A percentile compares a stretch with the other conserved stretches of the same genome.
Evolutionary conservation across 2,888 invertebrate species (phyloP).

Genomic region (Biston stratarius): DNA sequence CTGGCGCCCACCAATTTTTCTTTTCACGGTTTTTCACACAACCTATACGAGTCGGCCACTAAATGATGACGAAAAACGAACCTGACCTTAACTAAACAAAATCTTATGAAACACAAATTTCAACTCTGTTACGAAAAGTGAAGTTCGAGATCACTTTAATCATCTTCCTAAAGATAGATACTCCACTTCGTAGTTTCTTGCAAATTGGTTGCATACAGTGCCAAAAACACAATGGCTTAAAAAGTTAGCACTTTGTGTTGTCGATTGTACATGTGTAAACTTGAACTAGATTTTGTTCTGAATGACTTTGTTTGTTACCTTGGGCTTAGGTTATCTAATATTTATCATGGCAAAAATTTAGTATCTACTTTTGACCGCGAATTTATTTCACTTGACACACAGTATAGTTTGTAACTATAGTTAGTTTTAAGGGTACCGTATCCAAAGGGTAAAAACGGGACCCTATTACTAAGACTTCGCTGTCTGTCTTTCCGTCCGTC

Average conservation of each 20-base stretch:
- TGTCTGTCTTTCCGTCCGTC: too few relatives aligned
- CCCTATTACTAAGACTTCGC: too few relatives aligned
- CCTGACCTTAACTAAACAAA: slow-evolving; percentile 60
- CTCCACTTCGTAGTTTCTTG: slow-evolving; percentile 46
- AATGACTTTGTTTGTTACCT: slow-evolving; percentile 65
- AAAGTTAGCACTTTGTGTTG: slow-evolving; percentile 43
- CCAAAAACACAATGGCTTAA: slow-evolving; percentile 54
- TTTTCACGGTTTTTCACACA: slow-evolving; percentile 50
- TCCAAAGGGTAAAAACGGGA: too few relatives aligned
- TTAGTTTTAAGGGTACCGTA: too few relatives aligned
- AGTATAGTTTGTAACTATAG: too few relatives aligned
- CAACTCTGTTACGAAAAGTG: neutral
- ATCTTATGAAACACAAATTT: slow-evolving; percentile 14
- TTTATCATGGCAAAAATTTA: slow-evolving; percentile 7
- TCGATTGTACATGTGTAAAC: slow-evolving; percentile 73
- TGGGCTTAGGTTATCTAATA: slow-evolving; percentile 17
- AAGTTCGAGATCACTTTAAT: slow-evolving; percentile 29
- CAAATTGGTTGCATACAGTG: slow-evolving; percentile 65
- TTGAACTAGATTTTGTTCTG: slow-evolving; percentile 76
- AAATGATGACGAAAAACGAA: slow-evolving; percentile 63
- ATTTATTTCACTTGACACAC: neutral
- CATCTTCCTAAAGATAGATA: slow-evolving; percentile 5
- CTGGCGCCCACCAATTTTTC: neutral
- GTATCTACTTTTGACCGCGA: neutral
- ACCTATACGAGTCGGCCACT: slow-evolving; percentile 54